A percentile compares a stretch with the other conserved stretches of the same genome.
These are phyloP conservation scores for Calonectris borealis DNA, from an alignment of 2,113 vertebrate species.

Conservation along the genomic window DNA sequence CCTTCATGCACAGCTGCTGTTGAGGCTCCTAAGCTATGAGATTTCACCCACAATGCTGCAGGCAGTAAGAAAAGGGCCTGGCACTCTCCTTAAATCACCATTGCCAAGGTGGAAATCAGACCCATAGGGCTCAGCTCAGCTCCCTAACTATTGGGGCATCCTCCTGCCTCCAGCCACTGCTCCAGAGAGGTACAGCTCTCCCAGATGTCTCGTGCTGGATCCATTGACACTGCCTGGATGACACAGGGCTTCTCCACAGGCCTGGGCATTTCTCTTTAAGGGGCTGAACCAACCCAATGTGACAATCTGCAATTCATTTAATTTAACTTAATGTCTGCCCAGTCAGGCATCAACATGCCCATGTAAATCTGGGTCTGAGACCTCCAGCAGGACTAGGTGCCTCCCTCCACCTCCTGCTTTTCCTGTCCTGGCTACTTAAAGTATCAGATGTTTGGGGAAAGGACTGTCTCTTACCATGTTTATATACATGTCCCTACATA, in stretches of 20 bases:
- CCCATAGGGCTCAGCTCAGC: neutral
- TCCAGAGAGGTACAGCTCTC: neutral
- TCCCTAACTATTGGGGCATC: neutral
- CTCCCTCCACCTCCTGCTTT: accelerated
- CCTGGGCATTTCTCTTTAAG: neutral
- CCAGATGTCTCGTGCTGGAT: neutral
- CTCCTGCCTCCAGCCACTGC: neutral
- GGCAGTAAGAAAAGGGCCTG: neutral
- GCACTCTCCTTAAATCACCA: neutral
- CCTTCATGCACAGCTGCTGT: neutral
- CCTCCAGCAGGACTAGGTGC: neutral
- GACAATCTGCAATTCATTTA: neutral
- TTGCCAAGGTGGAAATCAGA: neutral
- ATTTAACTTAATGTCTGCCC: neutral
- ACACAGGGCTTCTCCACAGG: neutral
- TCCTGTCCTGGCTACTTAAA: neutral
- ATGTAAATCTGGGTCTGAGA: neutral
- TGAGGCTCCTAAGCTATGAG: neutral
- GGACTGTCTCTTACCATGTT: neutral
- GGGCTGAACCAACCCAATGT: neutral
- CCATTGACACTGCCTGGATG: neutral
- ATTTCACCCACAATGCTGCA: neutral
- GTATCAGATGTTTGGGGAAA: neutral
- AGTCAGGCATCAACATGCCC: neutral
- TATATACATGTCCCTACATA: neutral